Percentiles rank a stretch among this genome's conserved stretches.
phyloP scores from a whole-genome alignment of 2,113 vertebrate species.

The Hemibagrus wyckioides region DNA sequence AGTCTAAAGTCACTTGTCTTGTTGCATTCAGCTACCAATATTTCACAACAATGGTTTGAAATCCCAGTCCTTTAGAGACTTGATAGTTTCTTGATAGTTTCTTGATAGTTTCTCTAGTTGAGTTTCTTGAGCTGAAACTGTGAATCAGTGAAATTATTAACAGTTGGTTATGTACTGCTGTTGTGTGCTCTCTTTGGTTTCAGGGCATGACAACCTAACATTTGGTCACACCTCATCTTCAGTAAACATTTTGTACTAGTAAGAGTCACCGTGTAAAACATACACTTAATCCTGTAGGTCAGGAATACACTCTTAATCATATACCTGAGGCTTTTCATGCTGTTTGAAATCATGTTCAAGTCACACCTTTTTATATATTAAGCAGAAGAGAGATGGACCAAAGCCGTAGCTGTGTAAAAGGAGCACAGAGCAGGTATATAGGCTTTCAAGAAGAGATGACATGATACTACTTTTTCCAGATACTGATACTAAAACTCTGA shows the following conservation, averaged over 20 bases:
- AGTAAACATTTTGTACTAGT: background rate
- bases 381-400: background rate
- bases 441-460: background rate
- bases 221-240: too few species aligned
- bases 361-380: background rate
- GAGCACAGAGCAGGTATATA: background rate
- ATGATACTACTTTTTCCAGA: background rate
- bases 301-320: background rate
- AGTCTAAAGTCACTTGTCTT: background rate
- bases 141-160: background rate
- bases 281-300: background rate
- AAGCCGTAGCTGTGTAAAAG: background rate
- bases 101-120: too few species aligned
- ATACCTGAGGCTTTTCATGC: background rate
- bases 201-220: background rate
- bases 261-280: background rate
- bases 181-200: background rate
- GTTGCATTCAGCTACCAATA: background rate
- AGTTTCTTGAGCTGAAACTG: too few species aligned
- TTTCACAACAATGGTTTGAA: background rate
- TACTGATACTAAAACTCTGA: background rate
- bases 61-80: background rate
- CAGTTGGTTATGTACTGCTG: background rate
- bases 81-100: too few species aligned
- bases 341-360: background rate